phyloP scores from a whole-genome alignment of 2,113 vertebrate species.

The Oreochromis niloticus region DNA sequence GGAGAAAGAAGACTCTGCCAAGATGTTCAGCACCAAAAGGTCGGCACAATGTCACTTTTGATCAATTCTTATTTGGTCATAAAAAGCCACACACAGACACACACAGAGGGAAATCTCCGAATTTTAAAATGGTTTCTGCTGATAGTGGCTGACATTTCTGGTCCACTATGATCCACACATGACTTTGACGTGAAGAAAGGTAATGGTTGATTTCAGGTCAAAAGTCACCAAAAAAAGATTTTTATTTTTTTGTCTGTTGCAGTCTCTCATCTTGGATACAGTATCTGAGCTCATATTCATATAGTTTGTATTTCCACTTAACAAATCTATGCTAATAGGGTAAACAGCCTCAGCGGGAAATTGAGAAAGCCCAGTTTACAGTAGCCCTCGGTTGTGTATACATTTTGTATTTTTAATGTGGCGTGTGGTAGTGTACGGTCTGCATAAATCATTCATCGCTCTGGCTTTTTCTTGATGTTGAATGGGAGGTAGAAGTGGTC shows the following conservation, averaged over 20 bases:
- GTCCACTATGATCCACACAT: background rate
- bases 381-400: background rate
- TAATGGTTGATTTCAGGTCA: background rate
- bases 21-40: conserved; percentile 93
- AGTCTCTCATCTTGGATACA: background rate
- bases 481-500: background rate
- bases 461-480: conserved; percentile 6
- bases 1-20: conserved; percentile 62
- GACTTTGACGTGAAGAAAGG: background rate
- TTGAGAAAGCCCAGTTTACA: background rate
- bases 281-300: background rate
- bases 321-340: background rate
- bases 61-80: conserved; percentile 25
- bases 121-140: conserved; percentile 11
- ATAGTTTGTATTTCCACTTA: background rate
- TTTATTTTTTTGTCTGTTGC: background rate
- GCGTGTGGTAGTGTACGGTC: background rate
- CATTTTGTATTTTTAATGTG: conserved; percentile 51
- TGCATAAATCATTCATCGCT: conserved; percentile 38
- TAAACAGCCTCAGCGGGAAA: background rate
- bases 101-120: background rate
- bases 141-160: conserved; percentile 44
- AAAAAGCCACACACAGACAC: background rate
- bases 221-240: background rate
- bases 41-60: conserved; percentile 68